Base-by-base conservation (phyloP, 2,113 vertebrate genomes). In the Seriola dumerili region DNA sequence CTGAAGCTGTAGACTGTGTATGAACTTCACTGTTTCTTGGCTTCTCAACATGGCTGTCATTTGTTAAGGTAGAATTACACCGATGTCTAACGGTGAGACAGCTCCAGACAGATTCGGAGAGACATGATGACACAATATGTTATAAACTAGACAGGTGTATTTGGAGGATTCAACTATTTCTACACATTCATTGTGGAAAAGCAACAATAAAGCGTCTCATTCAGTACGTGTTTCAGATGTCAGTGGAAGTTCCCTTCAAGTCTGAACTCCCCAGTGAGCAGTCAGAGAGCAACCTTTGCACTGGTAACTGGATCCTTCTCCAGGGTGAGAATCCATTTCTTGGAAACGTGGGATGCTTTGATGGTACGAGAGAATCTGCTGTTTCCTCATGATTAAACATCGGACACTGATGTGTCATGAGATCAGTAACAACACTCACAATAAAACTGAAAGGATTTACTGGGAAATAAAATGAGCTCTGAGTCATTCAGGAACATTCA, bases 221-320 rank as follows among this genome's bases (percentile, higher is more conserved):
- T 85, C 71, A 70, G 23, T 48, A 4, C 61, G 12, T 23, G 84
- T 66, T 75, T 23, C 90, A 4, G 79, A 72, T 91, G 72, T 91
- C 90, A 78, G 78, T 84, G 93, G 91, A 93, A 88, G 87, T 92
- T 80, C 90, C 90, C 90, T 76, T 34, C 2, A 3, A 69, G 68
- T 68, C 34, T 9, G 1, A 48, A 44, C 54, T 85, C 72, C 68
- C 34, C 42, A 5, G 2, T 3, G 70, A 85, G 76, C 52, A 42
- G 19, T 10, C 29, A 76, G 76, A 42, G 38, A 11, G 68, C 29
- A 32, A 34, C 34, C 62, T 77, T 80, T 34, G 23, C n/a, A 70
- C 21, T 19, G 54, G 79, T 62, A 90, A 89, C 78, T 29, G 42
- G 81, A 85, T 85, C 72, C 38, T 54, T 59, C 25, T 83, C 29